These are phyloP conservation scores for Ceratina japonica DNA, from an alignment of 1,140 invertebrate species.

Conservation along the genomic window DNA sequence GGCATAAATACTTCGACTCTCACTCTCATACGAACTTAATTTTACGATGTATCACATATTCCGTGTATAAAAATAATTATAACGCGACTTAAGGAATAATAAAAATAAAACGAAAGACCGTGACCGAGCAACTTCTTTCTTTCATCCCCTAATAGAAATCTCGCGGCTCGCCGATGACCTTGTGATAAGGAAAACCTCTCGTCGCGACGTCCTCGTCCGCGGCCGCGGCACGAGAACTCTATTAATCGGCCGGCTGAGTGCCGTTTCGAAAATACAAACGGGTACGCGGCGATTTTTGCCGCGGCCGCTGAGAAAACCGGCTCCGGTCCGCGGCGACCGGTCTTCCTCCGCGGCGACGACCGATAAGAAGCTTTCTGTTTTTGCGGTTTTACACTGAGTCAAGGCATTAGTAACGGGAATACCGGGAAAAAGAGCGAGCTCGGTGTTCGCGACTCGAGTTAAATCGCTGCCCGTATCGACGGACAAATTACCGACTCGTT, in stretches of 20 bases:
- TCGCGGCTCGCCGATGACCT: slow-evolving; percentile 52
- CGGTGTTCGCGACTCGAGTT: slow-evolving; percentile 24
- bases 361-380: slow-evolving; percentile 50
- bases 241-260: slow-evolving; percentile 22
- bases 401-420: slow-evolving; percentile 52
- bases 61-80: too few species aligned
- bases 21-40: too few species aligned
- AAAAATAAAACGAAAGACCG: neutral
- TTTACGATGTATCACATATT: too few species aligned
- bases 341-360: slow-evolving; percentile 13
- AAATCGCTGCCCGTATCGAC: slow-evolving; percentile 59
- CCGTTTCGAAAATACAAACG: slow-evolving; percentile 52
- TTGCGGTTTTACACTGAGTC: slow-evolving; percentile 40
- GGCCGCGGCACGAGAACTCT: slow-evolving; percentile 15
- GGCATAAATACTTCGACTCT: too few species aligned
- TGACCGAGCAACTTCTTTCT: slow-evolving; percentile 14
- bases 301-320: slow-evolving; percentile 43
- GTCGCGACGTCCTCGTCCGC: neutral
- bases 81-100: too few species aligned
- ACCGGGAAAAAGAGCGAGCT: neutral
- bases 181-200: slow-evolving; percentile 44
- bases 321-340: slow-evolving; percentile 21
- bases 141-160: slow-evolving; percentile 50
- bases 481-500: slow-evolving; percentile 65
- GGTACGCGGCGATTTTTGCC: slow-evolving; percentile 49